These are phyloP conservation scores for Sphinx pinastri DNA, from an alignment of 2,888 invertebrate genomes.

Conservation along the genomic window DNA sequence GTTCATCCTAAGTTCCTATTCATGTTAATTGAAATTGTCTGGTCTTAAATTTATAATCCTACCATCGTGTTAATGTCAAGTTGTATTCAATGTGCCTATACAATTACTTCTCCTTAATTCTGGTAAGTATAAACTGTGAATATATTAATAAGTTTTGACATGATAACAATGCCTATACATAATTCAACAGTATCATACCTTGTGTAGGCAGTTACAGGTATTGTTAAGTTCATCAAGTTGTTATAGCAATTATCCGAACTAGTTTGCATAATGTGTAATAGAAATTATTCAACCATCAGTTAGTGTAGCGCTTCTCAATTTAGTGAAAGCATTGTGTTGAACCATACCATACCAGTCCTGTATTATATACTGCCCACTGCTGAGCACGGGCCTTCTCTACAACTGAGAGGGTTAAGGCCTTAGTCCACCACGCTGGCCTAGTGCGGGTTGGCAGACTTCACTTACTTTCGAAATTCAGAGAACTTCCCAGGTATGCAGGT, in stretches of 20 bases:
- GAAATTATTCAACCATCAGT: background rate
- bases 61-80: conserved; percentile 47
- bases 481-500: too few species aligned
- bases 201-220: conserved; percentile 10
- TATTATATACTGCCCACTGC: too few species aligned
- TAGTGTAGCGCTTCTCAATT: background rate
- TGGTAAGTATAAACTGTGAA: conserved; percentile 45
- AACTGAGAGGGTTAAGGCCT: too few species aligned
- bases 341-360: too few species aligned
- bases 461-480: too few species aligned
- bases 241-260: conserved; percentile 3
- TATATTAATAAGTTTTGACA: conserved; percentile 34
- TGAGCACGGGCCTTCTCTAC: too few species aligned
- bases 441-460: too few species aligned
- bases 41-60: conserved; percentile 50
- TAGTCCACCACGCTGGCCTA: too few species aligned
- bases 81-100: conserved; percentile 36
- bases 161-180: conserved; percentile 21
- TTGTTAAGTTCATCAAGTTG: conserved; percentile 9
- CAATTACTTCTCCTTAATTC: conserved; percentile 39
- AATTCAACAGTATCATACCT: conserved; percentile 17
- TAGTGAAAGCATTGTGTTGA: background rate
- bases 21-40: conserved; percentile 49
- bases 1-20: conserved; percentile 36
- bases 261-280: background rate